Conservation (phyloP, 2,113 vertebrate species). For the Austrofundulus limnaeus region DNA sequence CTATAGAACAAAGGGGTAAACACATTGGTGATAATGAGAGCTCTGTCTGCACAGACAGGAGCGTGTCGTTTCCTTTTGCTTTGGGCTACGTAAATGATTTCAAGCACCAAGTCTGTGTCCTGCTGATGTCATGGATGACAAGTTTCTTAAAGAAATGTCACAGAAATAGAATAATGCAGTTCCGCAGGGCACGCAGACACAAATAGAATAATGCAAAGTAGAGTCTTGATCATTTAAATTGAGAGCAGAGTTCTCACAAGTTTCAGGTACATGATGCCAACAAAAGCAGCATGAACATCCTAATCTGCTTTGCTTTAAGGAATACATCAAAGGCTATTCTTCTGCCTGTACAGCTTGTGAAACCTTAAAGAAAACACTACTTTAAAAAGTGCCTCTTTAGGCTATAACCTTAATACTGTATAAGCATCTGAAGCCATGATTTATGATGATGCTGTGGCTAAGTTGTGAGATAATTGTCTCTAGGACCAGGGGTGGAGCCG, state of each 20-base stretch:
- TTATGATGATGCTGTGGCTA: not conserved
- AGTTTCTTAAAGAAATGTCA: constrained; percentile 45
- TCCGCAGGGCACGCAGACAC: constrained; percentile 9
- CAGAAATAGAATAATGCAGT: constrained; percentile 38
- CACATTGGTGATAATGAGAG: not conserved
- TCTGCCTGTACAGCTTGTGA: constrained; percentile 11
- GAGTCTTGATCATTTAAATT: constrained; percentile 18
- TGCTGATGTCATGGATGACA: constrained; percentile 42
- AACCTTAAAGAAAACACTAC: constrained; percentile 29
- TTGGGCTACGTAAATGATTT: constrained; percentile 34
- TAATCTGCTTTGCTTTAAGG: constrained; percentile 37
- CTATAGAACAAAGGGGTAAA: constrained; percentile 11
- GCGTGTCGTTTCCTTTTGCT: constrained; percentile 21
- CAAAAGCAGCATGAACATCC: constrained; percentile 41
- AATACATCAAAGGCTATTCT: constrained; percentile 40
- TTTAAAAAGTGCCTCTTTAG: not conserved
- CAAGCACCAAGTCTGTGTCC: constrained; percentile 28
- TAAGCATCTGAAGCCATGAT: not conserved
- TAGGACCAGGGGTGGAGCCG: no score
- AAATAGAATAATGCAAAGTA: not conserved
- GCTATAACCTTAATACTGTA: not conserved
- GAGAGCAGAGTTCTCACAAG: constrained; percentile 1
- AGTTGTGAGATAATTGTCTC: not conserved
- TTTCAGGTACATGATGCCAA: constrained; percentile 37
- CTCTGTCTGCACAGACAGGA: not conserved